phyloP scores from a whole-genome alignment of 2,888 invertebrate species.

The Thelaira solivaga region DNA sequence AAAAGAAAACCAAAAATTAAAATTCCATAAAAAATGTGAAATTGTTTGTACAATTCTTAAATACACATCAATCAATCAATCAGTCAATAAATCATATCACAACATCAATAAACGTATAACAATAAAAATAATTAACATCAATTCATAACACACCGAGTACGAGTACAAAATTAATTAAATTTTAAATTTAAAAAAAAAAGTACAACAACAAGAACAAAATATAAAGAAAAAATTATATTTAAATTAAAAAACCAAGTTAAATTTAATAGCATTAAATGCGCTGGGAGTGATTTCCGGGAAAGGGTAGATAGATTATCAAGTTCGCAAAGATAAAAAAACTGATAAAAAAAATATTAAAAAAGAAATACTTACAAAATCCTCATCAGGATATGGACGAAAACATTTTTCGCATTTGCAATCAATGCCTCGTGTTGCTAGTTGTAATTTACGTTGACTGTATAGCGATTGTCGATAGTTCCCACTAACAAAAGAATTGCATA shows the following conservation, averaged over 20 bases:
- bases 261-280: conserved; percentile 1
- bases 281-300: neutral
- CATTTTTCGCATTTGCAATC: conserved; percentile 67
- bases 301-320: neutral
- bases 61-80: conserved; percentile 38
- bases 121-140: conserved; percentile 11
- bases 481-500: conserved; percentile 67
- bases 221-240: neutral
- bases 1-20: neutral
- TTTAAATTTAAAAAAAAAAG: neutral
- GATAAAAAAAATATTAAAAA: too few relatives aligned
- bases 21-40: neutral
- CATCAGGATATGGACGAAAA: conserved; percentile 66
- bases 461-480: conserved; percentile 66
- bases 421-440: conserved; percentile 65
- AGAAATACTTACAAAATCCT: conserved; percentile 68
- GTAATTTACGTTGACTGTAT: conserved; percentile 63
- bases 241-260: neutral
- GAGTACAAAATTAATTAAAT: conserved; percentile 1
- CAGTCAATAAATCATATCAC: conserved; percentile 41
- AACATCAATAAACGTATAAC: conserved; percentile 19
- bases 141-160: neutral
- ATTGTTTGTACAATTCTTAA: neutral
- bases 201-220: neutral
- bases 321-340: too few relatives aligned